These are phyloP conservation scores for Bufo gargarizans DNA, from an alignment of 2,113 vertebrate species.

Conservation along the genomic window DNA sequence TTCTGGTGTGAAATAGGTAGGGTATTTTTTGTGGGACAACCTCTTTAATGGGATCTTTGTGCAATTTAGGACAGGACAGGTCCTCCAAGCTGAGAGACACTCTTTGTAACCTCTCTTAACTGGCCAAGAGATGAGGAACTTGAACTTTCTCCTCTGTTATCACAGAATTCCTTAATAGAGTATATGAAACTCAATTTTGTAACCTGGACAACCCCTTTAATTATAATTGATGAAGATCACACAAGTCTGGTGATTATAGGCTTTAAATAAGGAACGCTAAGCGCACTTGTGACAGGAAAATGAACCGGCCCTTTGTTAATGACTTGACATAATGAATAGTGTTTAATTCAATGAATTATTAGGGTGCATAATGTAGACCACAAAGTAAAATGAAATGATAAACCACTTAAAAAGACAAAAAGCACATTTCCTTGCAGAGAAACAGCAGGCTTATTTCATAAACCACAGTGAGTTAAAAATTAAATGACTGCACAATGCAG, in stretches of 20 bases:
- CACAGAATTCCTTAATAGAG: no score
- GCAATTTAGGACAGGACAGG: no score
- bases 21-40: no score
- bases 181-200: no score
- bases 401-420: background rate
- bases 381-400: background rate
- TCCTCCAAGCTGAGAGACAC: no score
- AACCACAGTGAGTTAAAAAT: conserved; percentile 23
- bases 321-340: background rate
- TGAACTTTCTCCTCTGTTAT: no score
- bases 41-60: no score
- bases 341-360: background rate
- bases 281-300: background rate
- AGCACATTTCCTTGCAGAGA: conserved; percentile 7
- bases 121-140: no score
- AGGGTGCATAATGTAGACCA: background rate
- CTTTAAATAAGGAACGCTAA: background rate
- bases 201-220: no score
- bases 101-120: no score
- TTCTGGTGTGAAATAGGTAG: no score
- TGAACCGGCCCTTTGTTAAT: background rate
- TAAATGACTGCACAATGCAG: conserved; percentile 31
- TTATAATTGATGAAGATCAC: no score
- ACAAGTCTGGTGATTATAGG: background rate
- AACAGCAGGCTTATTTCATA: background rate